Percentiles rank a stretch among this genome's conserved stretches.
Conservation (phyloP, 2,797 vertebrate species). For the Buphagus erythrorhynchus region DNA sequence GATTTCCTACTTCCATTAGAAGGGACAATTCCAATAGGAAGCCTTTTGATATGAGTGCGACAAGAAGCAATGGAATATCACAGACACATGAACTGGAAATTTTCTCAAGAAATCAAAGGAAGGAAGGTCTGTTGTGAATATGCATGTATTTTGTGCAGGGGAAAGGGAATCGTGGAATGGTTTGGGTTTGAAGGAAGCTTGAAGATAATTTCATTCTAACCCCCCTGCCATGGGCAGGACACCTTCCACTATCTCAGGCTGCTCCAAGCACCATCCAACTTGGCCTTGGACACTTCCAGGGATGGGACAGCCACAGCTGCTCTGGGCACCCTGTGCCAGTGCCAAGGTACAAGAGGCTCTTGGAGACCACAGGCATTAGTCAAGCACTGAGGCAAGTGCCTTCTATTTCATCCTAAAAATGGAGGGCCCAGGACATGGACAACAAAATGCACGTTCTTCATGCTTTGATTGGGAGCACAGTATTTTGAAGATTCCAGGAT, state of each 20-base stretch:
- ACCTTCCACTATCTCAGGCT: fast-evolving
- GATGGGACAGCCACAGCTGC: background rate
- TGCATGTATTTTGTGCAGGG: background rate
- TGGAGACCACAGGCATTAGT: background rate
- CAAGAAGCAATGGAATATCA: background rate
- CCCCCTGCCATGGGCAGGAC: background rate
- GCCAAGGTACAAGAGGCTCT: background rate
- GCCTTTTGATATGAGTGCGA: background rate
- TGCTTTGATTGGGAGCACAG: background rate
- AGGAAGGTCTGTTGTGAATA: background rate
- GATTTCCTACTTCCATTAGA: background rate
- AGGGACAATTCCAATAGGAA: background rate
- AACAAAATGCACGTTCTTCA: background rate
- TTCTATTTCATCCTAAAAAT: background rate
- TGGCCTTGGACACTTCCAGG: background rate
- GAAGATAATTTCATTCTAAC: background rate
- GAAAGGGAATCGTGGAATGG: background rate
- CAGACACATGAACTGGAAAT: background rate
- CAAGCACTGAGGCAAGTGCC: background rate
- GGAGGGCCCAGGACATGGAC: background rate
- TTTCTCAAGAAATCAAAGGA: background rate
- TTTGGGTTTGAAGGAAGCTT: background rate
- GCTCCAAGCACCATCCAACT: background rate
- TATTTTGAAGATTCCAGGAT: background rate
- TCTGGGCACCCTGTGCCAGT: background rate